A percentile compares a stretch with the other conserved stretches of the same genome.
phyloP scores from a whole-genome alignment of 2,797 vertebrate species.

The Melanotaenia nigrans region DNA sequence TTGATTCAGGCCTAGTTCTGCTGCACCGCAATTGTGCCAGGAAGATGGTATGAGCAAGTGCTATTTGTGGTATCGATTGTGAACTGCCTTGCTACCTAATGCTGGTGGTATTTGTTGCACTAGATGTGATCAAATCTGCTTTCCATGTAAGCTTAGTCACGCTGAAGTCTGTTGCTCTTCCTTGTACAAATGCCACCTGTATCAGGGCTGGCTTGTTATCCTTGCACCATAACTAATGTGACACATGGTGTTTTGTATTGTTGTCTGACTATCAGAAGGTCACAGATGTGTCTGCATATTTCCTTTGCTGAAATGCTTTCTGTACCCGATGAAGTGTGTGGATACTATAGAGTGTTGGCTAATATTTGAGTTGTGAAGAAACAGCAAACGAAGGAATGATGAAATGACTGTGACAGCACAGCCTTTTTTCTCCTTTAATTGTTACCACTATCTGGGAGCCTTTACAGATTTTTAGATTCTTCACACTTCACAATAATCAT shows the following conservation, averaged over 20 bases:
- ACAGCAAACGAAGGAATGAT: conserved; percentile 26
- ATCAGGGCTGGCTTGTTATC: conserved; percentile 44
- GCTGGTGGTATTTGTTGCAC: conserved; percentile 69
- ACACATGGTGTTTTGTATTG: conserved; percentile 32
- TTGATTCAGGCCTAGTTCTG: conserved; percentile 71
- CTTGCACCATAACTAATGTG: conserved; percentile 51
- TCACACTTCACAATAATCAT: conserved; percentile 9
- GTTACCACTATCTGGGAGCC: not conserved
- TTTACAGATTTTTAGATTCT: conserved; percentile 19
- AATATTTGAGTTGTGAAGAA: conserved; percentile 37
- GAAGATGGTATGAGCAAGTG: conserved; percentile 64
- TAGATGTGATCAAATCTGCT: conserved; percentile 71
- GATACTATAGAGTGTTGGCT: conserved; percentile 41
- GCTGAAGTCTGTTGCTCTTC: conserved; percentile 43
- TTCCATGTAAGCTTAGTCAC: conserved; percentile 37
- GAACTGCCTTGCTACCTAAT: conserved; percentile 66
- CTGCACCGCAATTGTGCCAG: conserved; percentile 64
- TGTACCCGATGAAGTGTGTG: conserved; percentile 35
- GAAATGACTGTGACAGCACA: not conserved
- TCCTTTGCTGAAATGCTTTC: conserved; percentile 40
- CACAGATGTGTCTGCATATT: conserved; percentile 33
- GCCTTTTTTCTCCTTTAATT: not conserved
- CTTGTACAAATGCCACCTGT: conserved; percentile 38
- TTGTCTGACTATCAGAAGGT: conserved; percentile 48
- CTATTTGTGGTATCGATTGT: conserved; percentile 70